Evolutionary conservation across 1,140 invertebrate genomes (phyloP), one percentile per base, ranked within the genome.

Genomic region (Potamilus streckersoni): DNA sequence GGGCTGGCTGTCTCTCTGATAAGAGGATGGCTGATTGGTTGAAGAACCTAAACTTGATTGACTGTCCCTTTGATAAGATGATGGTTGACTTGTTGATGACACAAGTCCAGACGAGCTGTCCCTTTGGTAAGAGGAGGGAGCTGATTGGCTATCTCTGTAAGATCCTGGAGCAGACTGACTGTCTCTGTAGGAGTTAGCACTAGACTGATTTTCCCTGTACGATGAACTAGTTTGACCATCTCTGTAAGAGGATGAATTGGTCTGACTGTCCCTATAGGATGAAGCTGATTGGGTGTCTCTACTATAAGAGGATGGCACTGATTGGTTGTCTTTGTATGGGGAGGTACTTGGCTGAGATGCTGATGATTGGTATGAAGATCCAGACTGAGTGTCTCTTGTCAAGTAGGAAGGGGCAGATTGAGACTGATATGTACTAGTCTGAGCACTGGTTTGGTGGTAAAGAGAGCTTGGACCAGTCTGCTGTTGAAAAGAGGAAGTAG

Each of bases 1-100:
- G 13, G 80, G 67, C 71, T 80, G 81, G 66, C 74, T 64, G 62
- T 84, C 83, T 38, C 83, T 76, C 31, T 80, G 83, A 71, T 85
- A 83, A 19, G 79, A 80, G 15, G 75, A 78, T 57, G 73, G 71
- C 75, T 83, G 83, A 59, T 56, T 74, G 38, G 57, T 61, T 71
- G 71, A 79, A 14, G 71, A 62, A 79, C 38, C 74, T 67, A 68
- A 71, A 27, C 74, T 67, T 27, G 81, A 79, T 67, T 82, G 81
- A 65, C 79, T 76, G 69, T 83, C 82, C 38, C 82, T 74, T 56
- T 77, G 73, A 60, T 80, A 78, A 27, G 79, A 60, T 71, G 70
- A 57, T 59, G 79, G 73, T 69, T 80, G 65, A 72, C 73, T 80
- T 72, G 71, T 78, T 80, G 81, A 79, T 72, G 80, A 69, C 74